Percentiles rank a stretch among this genome's conserved stretches.
Evolutionary conservation across 1,140 invertebrate genomes (phyloP).

Genomic region (Globodera rostochiensis): DNA sequence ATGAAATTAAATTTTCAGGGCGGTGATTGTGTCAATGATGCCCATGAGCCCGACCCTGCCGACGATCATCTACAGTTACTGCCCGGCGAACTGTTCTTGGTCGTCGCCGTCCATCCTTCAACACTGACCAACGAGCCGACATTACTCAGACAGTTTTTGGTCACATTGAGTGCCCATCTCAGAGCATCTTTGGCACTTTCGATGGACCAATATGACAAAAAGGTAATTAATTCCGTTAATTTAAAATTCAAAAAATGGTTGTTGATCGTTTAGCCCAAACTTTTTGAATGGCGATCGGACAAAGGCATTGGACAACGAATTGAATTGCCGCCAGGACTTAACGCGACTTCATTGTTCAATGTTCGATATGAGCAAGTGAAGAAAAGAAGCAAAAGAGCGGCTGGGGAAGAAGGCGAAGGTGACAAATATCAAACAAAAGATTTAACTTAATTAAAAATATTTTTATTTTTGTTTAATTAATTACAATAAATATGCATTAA

Average conservation of each 20-base stretch:
- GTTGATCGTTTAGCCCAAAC: constrained; percentile 5
- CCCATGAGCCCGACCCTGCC: constrained; percentile 16
- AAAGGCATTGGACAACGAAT: constrained; percentile 20
- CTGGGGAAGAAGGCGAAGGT: neutral
- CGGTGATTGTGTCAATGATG: constrained; percentile 21
- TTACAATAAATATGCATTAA: neutral
- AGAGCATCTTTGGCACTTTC: constrained; percentile 22
- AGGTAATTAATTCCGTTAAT: neutral
- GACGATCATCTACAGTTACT: neutral
- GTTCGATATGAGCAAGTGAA: constrained; percentile 14
- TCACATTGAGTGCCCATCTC: constrained; percentile 26
- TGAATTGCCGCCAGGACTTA: constrained; percentile 20
- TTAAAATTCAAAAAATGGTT: neutral
- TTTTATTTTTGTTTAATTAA: neutral
- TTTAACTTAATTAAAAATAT: too few relatives aligned
- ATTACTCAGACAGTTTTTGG: constrained; percentile 18
- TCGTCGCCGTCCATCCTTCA: neutral
- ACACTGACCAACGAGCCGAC: neutral
- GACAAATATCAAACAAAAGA: too few relatives aligned
- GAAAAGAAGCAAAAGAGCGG: neutral
- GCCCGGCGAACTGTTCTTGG: constrained; percentile 22
- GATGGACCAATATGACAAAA: constrained; percentile 10
- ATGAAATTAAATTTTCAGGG: constrained; percentile 2
- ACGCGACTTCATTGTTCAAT: constrained; percentile 25
- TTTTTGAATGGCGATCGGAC: constrained; percentile 20